A percentile compares a stretch with the other conserved stretches of the same genome.
phyloP scores from a whole-genome alignment of 2,113 vertebrate species.

The Megaceryle maxima region DNA sequence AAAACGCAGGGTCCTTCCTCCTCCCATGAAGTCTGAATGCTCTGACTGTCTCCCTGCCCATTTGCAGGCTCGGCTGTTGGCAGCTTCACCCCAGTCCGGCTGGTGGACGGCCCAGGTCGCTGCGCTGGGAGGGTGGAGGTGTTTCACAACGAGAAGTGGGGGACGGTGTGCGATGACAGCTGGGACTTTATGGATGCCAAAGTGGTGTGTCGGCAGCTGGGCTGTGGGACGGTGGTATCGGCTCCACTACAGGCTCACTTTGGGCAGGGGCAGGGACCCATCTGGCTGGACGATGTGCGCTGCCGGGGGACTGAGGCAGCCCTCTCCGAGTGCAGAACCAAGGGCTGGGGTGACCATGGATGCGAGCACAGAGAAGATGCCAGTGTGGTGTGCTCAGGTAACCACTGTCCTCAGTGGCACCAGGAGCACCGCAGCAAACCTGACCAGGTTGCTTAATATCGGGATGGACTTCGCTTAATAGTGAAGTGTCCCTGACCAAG shows the following conservation, averaged over 20 bases:
- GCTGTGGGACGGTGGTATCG: neutral
- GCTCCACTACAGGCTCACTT: neutral
- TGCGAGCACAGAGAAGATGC: slow-evolving; percentile 28
- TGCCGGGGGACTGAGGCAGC: slow-evolving; percentile 15
- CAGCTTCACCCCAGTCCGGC: neutral
- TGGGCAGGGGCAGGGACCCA: neutral
- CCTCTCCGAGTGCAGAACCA: neutral
- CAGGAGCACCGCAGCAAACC: fast-evolving
- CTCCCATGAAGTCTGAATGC: neutral
- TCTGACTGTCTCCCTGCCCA: neutral
- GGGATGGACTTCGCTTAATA: neutral
- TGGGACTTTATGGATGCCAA: neutral
- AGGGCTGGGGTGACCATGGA: neutral
- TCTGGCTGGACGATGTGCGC: neutral
- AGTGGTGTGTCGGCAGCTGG: slow-evolving; percentile 46
- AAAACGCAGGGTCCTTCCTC: neutral
- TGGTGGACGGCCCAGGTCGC: neutral
- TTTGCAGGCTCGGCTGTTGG: neutral
- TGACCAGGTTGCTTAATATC: neutral
- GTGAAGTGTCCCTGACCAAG: fast-evolving
- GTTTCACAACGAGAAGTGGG: slow-evolving; percentile 9
- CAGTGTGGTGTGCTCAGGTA: neutral
- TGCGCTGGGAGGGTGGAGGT: slow-evolving; percentile 55
- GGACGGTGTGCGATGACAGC: slow-evolving; percentile 4
- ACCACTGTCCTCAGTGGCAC: fast-evolving